Percentiles rank a stretch among this genome's conserved stretches.
Evolutionary conservation across 2,797 vertebrate species (phyloP).

Genomic region (Gallinago solitaria): DNA sequence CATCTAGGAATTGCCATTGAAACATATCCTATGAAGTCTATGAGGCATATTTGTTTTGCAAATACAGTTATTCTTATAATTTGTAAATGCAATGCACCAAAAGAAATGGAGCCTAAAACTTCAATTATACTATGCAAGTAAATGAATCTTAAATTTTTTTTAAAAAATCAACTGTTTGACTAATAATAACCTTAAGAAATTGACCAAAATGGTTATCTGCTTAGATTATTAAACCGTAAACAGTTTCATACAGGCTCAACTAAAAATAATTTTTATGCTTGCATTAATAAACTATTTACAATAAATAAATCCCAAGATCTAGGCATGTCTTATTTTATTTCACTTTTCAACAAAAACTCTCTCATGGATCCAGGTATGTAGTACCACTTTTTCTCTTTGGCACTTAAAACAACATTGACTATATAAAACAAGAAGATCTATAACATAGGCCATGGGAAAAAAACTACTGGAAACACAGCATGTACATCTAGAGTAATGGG

Average conservation of each 20-base stretch:
- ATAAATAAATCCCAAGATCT: neutral
- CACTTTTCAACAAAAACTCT: neutral
- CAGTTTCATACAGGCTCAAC: neutral
- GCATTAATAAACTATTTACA: neutral
- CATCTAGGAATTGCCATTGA: neutral
- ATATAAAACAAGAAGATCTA: neutral
- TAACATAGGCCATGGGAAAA: neutral
- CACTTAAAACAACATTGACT: neutral
- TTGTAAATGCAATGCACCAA: neutral
- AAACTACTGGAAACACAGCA: neutral
- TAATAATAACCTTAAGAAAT: neutral
- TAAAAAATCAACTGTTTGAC: neutral
- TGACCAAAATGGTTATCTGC: neutral
- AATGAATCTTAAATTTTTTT: neutral
- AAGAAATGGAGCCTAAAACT: neutral
- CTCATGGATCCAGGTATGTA: neutral
- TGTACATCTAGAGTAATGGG: neutral
- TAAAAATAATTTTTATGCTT: neutral
- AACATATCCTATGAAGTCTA: neutral
- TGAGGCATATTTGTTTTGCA: neutral
- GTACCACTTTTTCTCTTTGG: neutral
- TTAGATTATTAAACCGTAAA: neutral
- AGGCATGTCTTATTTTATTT: neutral
- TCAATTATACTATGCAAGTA: neutral
- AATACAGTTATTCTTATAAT: neutral